Conservation (phyloP, 2,797 vertebrate species). For the Crenichthys baileyi region DNA sequence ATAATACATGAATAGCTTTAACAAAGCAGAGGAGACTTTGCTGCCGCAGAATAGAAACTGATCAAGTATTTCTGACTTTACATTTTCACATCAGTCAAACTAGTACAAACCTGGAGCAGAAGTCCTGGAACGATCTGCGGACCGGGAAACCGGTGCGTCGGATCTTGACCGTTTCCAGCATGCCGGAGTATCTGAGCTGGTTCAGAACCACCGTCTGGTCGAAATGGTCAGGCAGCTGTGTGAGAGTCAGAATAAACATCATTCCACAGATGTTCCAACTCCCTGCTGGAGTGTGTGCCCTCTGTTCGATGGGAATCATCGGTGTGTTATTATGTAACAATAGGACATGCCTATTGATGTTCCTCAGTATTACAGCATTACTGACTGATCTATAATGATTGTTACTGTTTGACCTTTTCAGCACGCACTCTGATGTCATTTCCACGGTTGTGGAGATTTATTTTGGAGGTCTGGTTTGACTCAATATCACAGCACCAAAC, state of each 20-base stretch:
- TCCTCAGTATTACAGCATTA: neutral
- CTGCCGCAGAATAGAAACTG: neutral
- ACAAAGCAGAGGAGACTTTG: no score
- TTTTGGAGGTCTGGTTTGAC: neutral
- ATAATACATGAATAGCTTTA: no score
- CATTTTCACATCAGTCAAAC: neutral
- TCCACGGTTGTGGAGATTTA: neutral
- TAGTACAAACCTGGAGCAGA: slow-evolving; percentile 86
- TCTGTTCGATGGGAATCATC: neutral
- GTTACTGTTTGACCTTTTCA: slow-evolving; percentile 1
- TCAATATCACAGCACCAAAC: neutral
- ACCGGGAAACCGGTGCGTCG: slow-evolving; percentile 92
- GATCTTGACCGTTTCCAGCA: slow-evolving; percentile 96
- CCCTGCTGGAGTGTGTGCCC: neutral
- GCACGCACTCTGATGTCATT: neutral
- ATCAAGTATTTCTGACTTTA: neutral
- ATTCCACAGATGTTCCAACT: neutral
- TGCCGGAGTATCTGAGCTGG: slow-evolving; percentile 95
- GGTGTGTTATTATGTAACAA: neutral
- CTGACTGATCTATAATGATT: neutral
- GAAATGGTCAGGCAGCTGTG: slow-evolving; percentile 92
- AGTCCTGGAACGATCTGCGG: slow-evolving; percentile 90
- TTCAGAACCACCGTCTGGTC: slow-evolving; percentile 94
- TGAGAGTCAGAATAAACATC: neutral
- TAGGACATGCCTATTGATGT: neutral